phyloP scores from a whole-genome alignment of 1,140 invertebrate species.

The Leptinotarsa undecemlineata region DNA sequence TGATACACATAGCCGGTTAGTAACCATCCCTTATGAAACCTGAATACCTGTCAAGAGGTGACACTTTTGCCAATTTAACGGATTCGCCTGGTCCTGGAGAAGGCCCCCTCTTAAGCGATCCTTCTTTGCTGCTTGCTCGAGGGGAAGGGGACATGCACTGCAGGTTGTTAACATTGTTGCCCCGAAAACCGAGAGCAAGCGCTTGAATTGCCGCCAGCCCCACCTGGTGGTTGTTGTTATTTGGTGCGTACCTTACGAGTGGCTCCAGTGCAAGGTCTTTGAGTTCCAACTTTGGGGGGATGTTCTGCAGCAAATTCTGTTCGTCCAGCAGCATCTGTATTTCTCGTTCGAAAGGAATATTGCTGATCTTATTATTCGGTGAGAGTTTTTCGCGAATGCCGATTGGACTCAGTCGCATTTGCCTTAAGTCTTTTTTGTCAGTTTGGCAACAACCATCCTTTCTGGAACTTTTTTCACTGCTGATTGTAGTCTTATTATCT shows the following conservation, averaged over 20 bases:
- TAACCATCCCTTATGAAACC: not conserved
- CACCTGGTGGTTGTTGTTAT: slow-evolving; percentile 64
- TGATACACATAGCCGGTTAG: slow-evolving; percentile 1
- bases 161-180: slow-evolving; percentile 39
- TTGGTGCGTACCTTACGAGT: slow-evolving; percentile 54
- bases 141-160: slow-evolving; percentile 51
- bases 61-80: slow-evolving; percentile 53
- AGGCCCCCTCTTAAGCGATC: slow-evolving; percentile 52
- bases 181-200: slow-evolving; percentile 57
- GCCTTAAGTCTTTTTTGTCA: slow-evolving; percentile 62
- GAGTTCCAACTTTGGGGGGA: slow-evolving; percentile 61
- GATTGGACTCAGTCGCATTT: slow-evolving; percentile 56
- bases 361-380: slow-evolving; percentile 58
- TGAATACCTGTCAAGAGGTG: slow-evolving; percentile 54
- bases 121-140: slow-evolving; percentile 55
- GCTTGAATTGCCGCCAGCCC: slow-evolving; percentile 67
- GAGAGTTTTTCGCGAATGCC: slow-evolving; percentile 54
- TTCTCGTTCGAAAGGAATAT: slow-evolving; percentile 69
- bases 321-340: slow-evolving; percentile 75
- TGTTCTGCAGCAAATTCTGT: slow-evolving; percentile 65
- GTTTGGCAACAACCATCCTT: slow-evolving; percentile 67
- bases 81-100: slow-evolving; percentile 50
- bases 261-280: slow-evolving; percentile 56
- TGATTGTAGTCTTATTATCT: slow-evolving; percentile 58
- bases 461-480: slow-evolving; percentile 60